These are phyloP conservation scores for Oxygymnocypris stewartii DNA, from an alignment of 2,113 vertebrate species.

Conservation along the genomic window DNA sequence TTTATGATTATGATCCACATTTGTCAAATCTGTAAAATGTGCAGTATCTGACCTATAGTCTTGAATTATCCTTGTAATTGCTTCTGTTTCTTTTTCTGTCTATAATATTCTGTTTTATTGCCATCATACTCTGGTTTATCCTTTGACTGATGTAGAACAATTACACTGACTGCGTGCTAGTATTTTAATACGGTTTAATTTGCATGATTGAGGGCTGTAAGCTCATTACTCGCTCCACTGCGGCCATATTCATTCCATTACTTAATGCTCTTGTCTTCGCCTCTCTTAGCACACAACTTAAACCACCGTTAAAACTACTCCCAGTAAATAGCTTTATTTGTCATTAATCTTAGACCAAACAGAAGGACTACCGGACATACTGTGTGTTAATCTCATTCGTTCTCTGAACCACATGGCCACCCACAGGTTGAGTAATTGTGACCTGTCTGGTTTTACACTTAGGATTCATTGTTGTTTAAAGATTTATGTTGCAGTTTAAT, in stretches of 20 bases:
- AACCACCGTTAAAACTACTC: slow-evolving; percentile 70
- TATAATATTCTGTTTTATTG: slow-evolving; percentile 39
- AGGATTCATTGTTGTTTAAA: not conserved
- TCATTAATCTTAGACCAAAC: slow-evolving; percentile 47
- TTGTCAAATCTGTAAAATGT: not conserved
- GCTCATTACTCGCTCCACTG: slow-evolving; percentile 73
- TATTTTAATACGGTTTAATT: slow-evolving; percentile 70
- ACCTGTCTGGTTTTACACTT: not conserved
- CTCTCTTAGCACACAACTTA: slow-evolving; percentile 66
- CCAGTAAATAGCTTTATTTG: slow-evolving; percentile 78
- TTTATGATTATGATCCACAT: not conserved
- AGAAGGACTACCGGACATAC: slow-evolving; percentile 25
- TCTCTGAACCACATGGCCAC: not conserved
- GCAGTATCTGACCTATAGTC: not conserved
- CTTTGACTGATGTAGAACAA: slow-evolving; percentile 55
- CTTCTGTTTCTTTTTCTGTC: not conserved
- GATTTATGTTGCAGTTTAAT: not conserved
- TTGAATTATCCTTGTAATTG: slow-evolving; percentile 11
- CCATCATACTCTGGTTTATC: slow-evolving; percentile 27
- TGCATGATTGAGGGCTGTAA: slow-evolving; percentile 72
- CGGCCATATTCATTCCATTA: slow-evolving; percentile 71
- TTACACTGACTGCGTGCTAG: slow-evolving; percentile 59
- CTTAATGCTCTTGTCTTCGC: slow-evolving; percentile 73
- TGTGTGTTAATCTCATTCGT: slow-evolving; percentile 35
- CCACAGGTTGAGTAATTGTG: not conserved